These are phyloP conservation scores for Brachyhypopomus occidentalis DNA, from an alignment of 2,113 vertebrate species.

Conservation along the genomic window DNA sequence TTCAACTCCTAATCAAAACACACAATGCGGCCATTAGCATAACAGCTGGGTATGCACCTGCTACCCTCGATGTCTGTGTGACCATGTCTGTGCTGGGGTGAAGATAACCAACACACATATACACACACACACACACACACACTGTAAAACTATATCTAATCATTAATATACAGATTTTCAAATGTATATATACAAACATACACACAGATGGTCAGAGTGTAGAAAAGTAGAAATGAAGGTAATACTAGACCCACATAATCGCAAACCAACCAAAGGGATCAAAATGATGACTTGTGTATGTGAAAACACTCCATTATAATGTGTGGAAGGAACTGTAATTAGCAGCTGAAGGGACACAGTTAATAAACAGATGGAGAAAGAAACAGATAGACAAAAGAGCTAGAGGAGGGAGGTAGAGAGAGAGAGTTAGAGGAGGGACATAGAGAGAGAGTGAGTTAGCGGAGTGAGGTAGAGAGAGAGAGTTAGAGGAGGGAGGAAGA, in stretches of 20 bases:
- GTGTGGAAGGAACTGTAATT: no score
- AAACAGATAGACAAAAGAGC: neutral
- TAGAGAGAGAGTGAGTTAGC: no score
- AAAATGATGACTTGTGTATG: no score
- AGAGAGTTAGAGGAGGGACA: neutral
- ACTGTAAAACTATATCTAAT: neutral
- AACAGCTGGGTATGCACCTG: slow-evolving; percentile 66
- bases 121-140: slow-evolving; percentile 36
- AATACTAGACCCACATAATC: no score
- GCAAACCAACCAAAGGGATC: no score
- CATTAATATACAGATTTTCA: no score
- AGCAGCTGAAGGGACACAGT: no score
- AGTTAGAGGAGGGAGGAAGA: neutral
- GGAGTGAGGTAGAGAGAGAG: neutral
- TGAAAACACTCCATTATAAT: no score
- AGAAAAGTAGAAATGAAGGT: no score
- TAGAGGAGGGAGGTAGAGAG: neutral
- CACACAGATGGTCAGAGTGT: neutral
- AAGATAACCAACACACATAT: slow-evolving; percentile 20
- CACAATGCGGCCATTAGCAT: slow-evolving; percentile 68
- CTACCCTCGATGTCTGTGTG: slow-evolving; percentile 52
- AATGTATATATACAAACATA: slow-evolving; percentile 8
- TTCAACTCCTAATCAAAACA: slow-evolving; percentile 37
- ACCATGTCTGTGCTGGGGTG: slow-evolving; percentile 28
- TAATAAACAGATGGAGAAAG: no score